A percentile compares a stretch with the other conserved stretches of the same genome.
These are phyloP conservation scores for Yponomeuta plumbellus DNA, from an alignment of 2,888 invertebrate genomes.

Conservation along the genomic window DNA sequence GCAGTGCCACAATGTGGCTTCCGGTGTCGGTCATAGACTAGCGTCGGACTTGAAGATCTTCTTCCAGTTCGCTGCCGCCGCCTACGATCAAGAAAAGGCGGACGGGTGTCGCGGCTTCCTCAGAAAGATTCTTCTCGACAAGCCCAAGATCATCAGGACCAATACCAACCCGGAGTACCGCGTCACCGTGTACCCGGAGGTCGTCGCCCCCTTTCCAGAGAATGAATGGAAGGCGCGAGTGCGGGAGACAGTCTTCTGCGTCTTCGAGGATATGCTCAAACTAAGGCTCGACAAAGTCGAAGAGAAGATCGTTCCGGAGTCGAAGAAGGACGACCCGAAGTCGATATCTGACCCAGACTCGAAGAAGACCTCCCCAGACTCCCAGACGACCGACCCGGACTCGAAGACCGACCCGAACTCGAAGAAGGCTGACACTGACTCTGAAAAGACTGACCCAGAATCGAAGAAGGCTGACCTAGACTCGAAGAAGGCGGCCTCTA, in stretches of 20 bases:
- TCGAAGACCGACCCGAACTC: too few species aligned
- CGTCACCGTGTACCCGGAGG: conserved; percentile 36
- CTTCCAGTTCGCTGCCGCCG: conserved; percentile 44
- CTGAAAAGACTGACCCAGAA: too few species aligned
- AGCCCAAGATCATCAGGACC: conserved; percentile 35
- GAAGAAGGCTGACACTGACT: too few species aligned
- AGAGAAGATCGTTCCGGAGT: too few species aligned
- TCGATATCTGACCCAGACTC: too few species aligned
- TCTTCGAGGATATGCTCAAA: conserved; percentile 46
- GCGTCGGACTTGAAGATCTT: conserved; percentile 38
- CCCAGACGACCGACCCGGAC: too few species aligned
- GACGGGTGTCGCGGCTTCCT: conserved; percentile 37
- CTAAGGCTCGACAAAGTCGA: conserved; percentile 37
- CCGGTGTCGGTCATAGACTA: conserved; percentile 39
- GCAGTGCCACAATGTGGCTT: conserved; percentile 75
- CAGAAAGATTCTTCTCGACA: conserved; percentile 38
- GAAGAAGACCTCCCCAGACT: too few species aligned
- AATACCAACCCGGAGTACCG: conserved; percentile 38
- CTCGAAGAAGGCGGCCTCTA: too few species aligned
- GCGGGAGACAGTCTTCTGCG: conserved; percentile 30
- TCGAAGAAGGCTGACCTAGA: too few species aligned
- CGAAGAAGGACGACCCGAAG: too few species aligned
- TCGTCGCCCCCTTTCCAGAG: conserved; percentile 31
- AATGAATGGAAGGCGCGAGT: conserved; percentile 45
- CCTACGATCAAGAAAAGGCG: conserved; percentile 38